Conservation (phyloP, 2,888 invertebrate species). For the Leptinotarsa peninsularis region DNA sequence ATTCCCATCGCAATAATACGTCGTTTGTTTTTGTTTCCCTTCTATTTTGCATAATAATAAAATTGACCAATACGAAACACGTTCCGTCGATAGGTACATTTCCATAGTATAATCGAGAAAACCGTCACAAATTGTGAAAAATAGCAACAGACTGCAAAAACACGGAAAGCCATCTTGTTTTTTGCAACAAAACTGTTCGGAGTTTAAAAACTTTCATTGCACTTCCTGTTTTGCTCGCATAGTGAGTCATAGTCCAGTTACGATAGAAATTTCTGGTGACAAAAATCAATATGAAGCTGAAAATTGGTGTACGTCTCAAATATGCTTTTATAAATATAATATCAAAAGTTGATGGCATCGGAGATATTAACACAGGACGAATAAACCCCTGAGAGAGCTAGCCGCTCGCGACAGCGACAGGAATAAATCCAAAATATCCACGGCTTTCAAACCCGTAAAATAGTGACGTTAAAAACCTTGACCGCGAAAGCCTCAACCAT, state of each 20-base stretch:
- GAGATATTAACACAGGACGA: no score
- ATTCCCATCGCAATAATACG: slow-evolving; percentile 38
- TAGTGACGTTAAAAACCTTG: no score
- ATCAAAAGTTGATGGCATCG: no score
- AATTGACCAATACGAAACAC: slow-evolving; percentile 46
- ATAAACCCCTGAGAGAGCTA: no score
- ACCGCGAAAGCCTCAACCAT: no score
- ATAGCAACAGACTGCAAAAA: slow-evolving; percentile 44
- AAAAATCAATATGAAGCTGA: no score
- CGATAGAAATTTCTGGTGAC: no score
- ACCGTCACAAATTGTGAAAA: slow-evolving; percentile 52
- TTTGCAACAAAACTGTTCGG: slow-evolving; percentile 46
- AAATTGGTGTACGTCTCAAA: no score
- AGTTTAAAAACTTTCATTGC: slow-evolving; percentile 38
- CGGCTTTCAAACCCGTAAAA: no score
- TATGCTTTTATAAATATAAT: no score
- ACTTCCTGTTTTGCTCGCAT: slow-evolving; percentile 50
- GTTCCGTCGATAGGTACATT: slow-evolving; percentile 45
- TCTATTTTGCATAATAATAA: slow-evolving; percentile 54
- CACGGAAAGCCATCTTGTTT: slow-evolving; percentile 46
- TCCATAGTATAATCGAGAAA: slow-evolving; percentile 54
- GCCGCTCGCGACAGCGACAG: no score
- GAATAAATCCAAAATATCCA: no score
- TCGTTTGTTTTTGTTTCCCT: slow-evolving; percentile 44
- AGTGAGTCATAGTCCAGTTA: slow-evolving; percentile 40